Percentiles rank a stretch among this genome's conserved stretches.
Conservation (phyloP, 2,888 invertebrate species). For the Helicoverpa assulta region DNA sequence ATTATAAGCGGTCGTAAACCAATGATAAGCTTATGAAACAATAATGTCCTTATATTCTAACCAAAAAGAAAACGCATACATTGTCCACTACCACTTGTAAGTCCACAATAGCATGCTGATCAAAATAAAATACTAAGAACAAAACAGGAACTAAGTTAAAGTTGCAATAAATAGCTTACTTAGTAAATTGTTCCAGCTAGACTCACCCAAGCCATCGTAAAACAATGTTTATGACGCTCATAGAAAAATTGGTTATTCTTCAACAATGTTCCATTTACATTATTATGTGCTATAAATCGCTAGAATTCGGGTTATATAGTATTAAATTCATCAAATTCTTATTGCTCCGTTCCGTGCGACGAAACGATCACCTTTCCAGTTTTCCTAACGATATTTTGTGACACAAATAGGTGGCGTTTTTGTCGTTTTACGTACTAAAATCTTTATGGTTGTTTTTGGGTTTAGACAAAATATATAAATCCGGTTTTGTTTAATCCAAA, state of each 20-base stretch:
- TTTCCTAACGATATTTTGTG: conserved; percentile 53
- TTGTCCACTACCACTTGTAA: too few species aligned
- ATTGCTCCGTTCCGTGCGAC: conserved; percentile 64
- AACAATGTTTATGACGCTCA: conserved; percentile 62
- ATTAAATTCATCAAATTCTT: conserved; percentile 67
- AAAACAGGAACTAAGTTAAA: conserved; percentile 21
- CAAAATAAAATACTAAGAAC: conserved; percentile 14
- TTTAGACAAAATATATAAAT: conserved; percentile 42
- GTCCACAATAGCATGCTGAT: background rate
- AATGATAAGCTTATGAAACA: too few species aligned
- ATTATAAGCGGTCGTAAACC: too few species aligned
- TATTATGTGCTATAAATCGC: conserved; percentile 66
- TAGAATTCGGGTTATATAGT: conserved; percentile 58
- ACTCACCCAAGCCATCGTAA: conserved; percentile 57
- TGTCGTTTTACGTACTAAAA: conserved; percentile 46
- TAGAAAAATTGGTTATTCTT: conserved; percentile 63
- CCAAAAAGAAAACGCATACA: too few species aligned
- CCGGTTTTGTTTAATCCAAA: conserved; percentile 7
- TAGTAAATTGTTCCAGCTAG: conserved; percentile 54
- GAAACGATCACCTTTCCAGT: conserved; percentile 62
- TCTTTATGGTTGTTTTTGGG: conserved; percentile 30
- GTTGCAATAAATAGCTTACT: conserved; percentile 46
- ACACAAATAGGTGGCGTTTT: conserved; percentile 37
- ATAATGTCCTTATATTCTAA: too few species aligned
- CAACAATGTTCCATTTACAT: conserved; percentile 65